Percentiles rank a stretch among this genome's conserved stretches.
Conservation (phyloP, 2,797 vertebrate species). For the Muscicapa comitata region DNA sequence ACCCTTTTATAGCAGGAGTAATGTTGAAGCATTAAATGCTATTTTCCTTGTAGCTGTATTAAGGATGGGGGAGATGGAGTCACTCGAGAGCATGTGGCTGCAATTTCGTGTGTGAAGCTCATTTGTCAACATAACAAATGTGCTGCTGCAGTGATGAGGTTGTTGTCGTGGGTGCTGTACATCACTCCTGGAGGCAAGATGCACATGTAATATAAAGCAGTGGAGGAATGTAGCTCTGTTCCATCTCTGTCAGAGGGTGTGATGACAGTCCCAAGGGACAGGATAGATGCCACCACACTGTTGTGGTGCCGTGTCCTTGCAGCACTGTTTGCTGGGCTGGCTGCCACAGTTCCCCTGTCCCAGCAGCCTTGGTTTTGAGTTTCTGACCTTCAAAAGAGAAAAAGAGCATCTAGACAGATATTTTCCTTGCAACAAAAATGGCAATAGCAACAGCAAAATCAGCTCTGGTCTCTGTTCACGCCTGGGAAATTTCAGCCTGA, state of each 20-base stretch:
- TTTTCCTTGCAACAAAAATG: neutral
- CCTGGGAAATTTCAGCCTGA: neutral
- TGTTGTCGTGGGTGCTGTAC: neutral
- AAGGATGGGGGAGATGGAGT: neutral
- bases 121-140: constrained; percentile 63
- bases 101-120: constrained; percentile 18
- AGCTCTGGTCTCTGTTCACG: neutral
- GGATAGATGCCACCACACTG: neutral
- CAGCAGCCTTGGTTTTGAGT: neutral
- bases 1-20: neutral
- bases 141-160: neutral
- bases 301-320: neutral
- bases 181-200: constrained; percentile 29
- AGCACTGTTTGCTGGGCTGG: neutral
- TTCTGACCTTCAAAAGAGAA: neutral
- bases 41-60: constrained; percentile 44
- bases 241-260: neutral
- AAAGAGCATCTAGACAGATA: neutral
- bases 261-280: neutral
- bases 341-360: neutral
- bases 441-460: neutral
- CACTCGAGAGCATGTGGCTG: constrained; percentile 3
- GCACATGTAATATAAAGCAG: neutral
- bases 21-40: constrained; percentile 1
- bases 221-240: neutral